Base-by-base conservation (phyloP, 2,888 invertebrate genomes). In the Mystacides longicornis region DNA sequence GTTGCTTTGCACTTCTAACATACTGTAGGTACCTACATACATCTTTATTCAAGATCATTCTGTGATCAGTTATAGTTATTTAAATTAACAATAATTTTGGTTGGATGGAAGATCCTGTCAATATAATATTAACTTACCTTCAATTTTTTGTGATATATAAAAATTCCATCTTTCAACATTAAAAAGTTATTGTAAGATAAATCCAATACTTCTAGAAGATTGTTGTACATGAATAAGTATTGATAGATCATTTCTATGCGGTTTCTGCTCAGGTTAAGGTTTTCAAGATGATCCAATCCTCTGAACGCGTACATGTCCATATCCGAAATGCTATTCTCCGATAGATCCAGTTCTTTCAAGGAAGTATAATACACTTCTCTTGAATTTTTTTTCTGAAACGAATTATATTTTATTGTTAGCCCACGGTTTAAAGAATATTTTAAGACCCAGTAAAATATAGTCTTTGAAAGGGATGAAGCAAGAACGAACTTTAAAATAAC, bases 151-250 rank as follows among this genome's bases (percentile, higher is more conserved):
- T 82, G 81, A 64, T 75, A 75, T n/a, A 85, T 59, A 53, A 81
- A 68, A 1, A 82, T 81, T 58, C 77, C 77, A 64, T 78, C 74
- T 57, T 73, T 73, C 1, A 83, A 64, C 0, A 69, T 67, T 64
- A 79, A 78, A 60, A 85, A 79, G 55, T 82, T 80, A 64, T 85
- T 85, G 14, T 79, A 79, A 45, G 80, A 81, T 54, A 85, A 67
- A 65, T 83, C 82, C 1, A 85, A 67, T 48, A 72, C 73, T 20
- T 73, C 67, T 5, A 85, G 67, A 19, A 72, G 68, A 2, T 71
- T 69, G 18, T 82, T 80, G 33, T 78, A 73, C 68, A 77, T 79
- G 63, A 85, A 81, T 54, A 85, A 67, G 58, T 79, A 77, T 0
- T 73, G 69, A 1, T 75, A 67, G 27, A 85, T 68, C 57, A 75